Evolutionary conservation across 2,113 vertebrate genomes (phyloP), one percentile per base, ranked within the genome.

Genomic region (Elachura formosa): DNA sequence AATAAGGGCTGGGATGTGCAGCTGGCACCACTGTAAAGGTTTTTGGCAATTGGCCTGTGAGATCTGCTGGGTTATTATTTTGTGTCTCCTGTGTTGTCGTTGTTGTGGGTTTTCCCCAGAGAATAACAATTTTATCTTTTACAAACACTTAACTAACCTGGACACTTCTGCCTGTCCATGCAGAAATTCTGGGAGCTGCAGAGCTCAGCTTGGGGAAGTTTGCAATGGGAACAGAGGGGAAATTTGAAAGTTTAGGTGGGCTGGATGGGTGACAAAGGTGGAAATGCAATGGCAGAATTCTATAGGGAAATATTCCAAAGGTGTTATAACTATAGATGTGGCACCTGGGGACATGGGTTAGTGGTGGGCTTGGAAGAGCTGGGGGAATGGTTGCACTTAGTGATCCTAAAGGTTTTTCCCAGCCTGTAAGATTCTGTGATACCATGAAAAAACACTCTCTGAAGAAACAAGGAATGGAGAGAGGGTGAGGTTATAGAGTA

Each of bases 71-170:
- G 68, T 93, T 92, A 69, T 95, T 87, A 23, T 94, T 68, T 66
- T 69, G 45, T 83, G 28, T 40, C 36, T 84, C 84, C 93, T 68
- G 67, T 90, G 73, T 94, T 95, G 75, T 48, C 55, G 51, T 14
- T 40, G 31, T 33, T 24, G 34, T 55, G 38, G 49, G 10, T n/a
- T 66, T 58, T 61, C 31, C 7, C 36, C 71, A 54, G 67, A 74
- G 28, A 95, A 97, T 88, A 94, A 63, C 55, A 89, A 74, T 97
- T 95, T 98, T 98, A 98, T 98, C 95, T 97, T 92, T 29, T 62
- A 63, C 54, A 92, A 97, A 93, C 97, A 96, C 73, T 97, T 89
- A 91, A 64, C 72, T 97, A 74, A 94, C 95, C 95, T 92, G 90
- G 58, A 55, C n/a, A 14, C 83, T 89, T 94, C 86, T 69, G 71